A percentile compares a stretch with the other conserved stretches of the same genome.
Evolutionary conservation across 2,797 vertebrate genomes (phyloP).

Genomic region (Eulemur albifrons): DNA sequence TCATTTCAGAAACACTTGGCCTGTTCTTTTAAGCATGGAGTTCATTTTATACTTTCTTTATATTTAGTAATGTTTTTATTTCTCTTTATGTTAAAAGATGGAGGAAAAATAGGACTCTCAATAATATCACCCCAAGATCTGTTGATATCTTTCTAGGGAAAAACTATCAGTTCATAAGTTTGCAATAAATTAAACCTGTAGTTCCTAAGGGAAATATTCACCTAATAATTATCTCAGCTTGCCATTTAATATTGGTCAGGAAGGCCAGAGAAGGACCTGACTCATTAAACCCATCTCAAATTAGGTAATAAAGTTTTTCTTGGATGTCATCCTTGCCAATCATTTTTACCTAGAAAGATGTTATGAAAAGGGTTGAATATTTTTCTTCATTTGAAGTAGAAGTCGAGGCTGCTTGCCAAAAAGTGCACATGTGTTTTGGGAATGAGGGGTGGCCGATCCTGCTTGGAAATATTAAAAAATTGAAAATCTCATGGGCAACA

Average conservation of each 20-base stretch:
- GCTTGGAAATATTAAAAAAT: background rate
- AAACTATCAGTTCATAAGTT: background rate
- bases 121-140: background rate
- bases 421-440: background rate
- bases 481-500: background rate
- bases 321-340: background rate
- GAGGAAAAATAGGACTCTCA: background rate
- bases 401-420: background rate
- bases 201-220: background rate
- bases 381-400: background rate
- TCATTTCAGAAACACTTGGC: background rate
- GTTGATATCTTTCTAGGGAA: background rate
- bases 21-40: background rate
- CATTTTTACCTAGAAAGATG: constrained; percentile 2
- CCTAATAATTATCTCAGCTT: background rate
- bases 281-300: background rate
- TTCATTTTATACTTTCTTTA: background rate
- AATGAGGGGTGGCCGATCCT: background rate
- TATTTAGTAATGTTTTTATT: background rate
- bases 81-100: background rate
- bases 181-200: background rate
- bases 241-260: background rate
- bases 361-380: background rate
- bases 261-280: background rate
- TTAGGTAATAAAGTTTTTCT: background rate